Percentiles rank a stretch among this genome's conserved stretches.
phyloP scores from a whole-genome alignment of 2,797 vertebrate genomes.

The Hemibagrus guttatus region DNA sequence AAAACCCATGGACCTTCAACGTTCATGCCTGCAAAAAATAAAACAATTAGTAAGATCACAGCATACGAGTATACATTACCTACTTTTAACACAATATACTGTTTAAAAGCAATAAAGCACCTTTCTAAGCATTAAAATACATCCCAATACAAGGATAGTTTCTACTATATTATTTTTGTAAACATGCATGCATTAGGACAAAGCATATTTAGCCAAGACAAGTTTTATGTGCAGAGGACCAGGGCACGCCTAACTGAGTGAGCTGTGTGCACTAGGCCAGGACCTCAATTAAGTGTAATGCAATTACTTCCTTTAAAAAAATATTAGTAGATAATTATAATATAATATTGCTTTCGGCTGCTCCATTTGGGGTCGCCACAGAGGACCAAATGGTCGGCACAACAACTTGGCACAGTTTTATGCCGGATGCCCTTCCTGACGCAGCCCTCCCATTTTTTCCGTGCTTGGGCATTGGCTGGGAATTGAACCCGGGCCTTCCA shows the following conservation, averaged over 20 bases:
- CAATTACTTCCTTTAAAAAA: no score
- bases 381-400: no score
- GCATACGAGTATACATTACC: background rate
- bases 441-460: no score
- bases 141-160: background rate
- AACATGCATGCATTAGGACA: background rate
- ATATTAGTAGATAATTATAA: no score
- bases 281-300: no score
- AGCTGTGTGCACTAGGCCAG: background rate
- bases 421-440: no score
- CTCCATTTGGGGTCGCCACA: no score
- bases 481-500: no score
- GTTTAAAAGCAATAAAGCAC: background rate
- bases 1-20: constrained; percentile 40
- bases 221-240: background rate
- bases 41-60: background rate
- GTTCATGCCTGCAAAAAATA: constrained; percentile 31
- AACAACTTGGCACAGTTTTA: no score
- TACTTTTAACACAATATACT: background rate
- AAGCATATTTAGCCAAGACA: background rate
- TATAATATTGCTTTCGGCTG: no score
- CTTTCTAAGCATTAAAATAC: background rate
- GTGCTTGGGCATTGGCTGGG: no score
- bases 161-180: background rate
- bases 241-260: background rate